Evolutionary conservation across 2,113 vertebrate genomes (phyloP), one percentile per base, ranked within the genome.

Genomic region (Talpa occidentalis): DNA sequence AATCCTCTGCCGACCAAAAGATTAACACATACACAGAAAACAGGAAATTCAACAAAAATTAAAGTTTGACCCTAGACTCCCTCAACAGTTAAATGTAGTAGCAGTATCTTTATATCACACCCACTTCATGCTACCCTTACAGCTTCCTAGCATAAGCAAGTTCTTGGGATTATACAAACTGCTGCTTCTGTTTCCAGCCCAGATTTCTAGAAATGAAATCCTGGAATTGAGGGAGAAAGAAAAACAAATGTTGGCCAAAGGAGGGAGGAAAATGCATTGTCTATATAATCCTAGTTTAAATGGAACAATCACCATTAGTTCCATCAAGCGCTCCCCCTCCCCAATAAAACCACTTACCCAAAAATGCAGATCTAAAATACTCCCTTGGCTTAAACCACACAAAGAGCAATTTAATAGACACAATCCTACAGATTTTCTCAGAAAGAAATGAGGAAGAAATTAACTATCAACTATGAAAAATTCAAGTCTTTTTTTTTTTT

Each of bases 131-230:
- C 47, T 88, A 77, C 87, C 92, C 88, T 73, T 94, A 91, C 47
- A 94, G 94, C 83, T 94, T 95, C 92, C 93, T 94, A 96, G 87
- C 91, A 93, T 60, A 92, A 94, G 94, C 76, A 94, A 97, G 30
- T 93, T 96, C 87, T 96, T 84, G 77, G 87, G 94, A 97, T 94
- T 93, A 90, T 88, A 97, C 94, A 96, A 95, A 95, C 90, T 94
- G 92, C 84, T 94, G 93, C 80, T 97, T 97, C 93, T 95, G 93
- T 94, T 96, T 93, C 81, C 91, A 97, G 69, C 76, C 94, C 84
- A 94, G 93, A 95, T 96, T 97, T 97, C 95, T 96, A 97, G 93
- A 97, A 96, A 97, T 74, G 95, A 97, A 97, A 97, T 67, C 83
- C 92, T 96, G 84, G 54, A 95, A 96, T 93, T 95, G 95, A 95